Evolutionary conservation across 2,888 invertebrate genomes (phyloP).

Genomic region (Cremastinae sp.): DNA sequence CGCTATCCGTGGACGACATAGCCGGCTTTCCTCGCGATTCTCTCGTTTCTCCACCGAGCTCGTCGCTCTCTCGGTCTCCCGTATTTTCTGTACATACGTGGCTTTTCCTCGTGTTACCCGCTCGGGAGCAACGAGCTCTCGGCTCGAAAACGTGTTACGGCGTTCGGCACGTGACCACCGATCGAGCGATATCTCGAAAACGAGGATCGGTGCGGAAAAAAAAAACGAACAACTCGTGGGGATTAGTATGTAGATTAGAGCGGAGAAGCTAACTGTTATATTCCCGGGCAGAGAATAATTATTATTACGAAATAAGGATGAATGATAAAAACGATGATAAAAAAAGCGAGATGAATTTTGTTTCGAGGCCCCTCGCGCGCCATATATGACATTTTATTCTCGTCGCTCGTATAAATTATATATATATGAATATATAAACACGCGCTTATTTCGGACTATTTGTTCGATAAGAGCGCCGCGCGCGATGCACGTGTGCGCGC

Average conservation of each 20-base stretch:
- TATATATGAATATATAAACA: neutral
- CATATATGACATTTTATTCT: too few species aligned
- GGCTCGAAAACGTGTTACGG: constrained; percentile 45
- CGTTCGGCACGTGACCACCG: constrained; percentile 28
- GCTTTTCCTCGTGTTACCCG: constrained; percentile 37
- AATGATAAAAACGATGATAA: too few species aligned
- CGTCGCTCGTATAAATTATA: too few species aligned
- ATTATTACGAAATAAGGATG: too few species aligned
- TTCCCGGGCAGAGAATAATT: neutral
- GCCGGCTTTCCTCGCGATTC: constrained; percentile 67
- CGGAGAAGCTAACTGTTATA: neutral
- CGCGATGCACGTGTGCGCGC: neutral
- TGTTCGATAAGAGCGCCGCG: neutral
- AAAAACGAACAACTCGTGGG: neutral
- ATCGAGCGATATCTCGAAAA: constrained; percentile 18
- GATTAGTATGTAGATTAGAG: neutral
- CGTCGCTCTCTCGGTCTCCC: neutral
- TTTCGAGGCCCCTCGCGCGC: too few species aligned
- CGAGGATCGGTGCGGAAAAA: neutral
- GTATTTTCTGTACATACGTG: constrained; percentile 5
- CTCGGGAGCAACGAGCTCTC: constrained; percentile 51
- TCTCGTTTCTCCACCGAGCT: constrained; percentile 14
- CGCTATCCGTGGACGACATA: constrained; percentile 78
- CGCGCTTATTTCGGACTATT: too few species aligned
- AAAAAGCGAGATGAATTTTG: too few species aligned